A percentile compares a stretch with the other conserved stretches of the same genome.
phyloP scores from a whole-genome alignment of 2,888 invertebrate species.

The Rugalucina vietnamica region DNA sequence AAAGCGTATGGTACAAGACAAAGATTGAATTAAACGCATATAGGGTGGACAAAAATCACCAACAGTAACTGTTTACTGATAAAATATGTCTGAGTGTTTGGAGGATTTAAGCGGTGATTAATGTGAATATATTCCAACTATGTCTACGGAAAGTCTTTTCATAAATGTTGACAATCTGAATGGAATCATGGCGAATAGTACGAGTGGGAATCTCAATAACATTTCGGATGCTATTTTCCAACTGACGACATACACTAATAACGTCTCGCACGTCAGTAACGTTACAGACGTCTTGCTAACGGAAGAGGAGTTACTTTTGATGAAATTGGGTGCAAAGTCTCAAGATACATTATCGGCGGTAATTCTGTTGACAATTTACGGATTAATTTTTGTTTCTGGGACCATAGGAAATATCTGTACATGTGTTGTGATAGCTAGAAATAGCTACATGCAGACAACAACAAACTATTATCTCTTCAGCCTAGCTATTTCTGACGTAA shows the following conservation, averaged over 20 bases:
- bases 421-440: constrained; percentile 93
- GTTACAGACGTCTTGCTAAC: constrained; percentile 2
- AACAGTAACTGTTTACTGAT: too few relatives aligned
- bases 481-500: constrained; percentile 92
- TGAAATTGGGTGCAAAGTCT: constrained; percentile 54
- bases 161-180: background rate
- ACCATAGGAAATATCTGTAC: constrained; percentile 93
- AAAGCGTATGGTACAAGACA: too few relatives aligned
- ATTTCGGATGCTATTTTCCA: background rate
- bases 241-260: background rate
- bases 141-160: background rate
- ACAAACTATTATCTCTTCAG: constrained; percentile 96
- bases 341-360: constrained; percentile 50
- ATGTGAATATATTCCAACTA: too few relatives aligned
- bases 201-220: background rate
- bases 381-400: constrained; percentile 86
- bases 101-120: too few relatives aligned
- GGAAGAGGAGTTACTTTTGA: constrained; percentile 43
- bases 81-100: too few relatives aligned
- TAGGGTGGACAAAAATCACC: too few relatives aligned
- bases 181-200: background rate
- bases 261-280: constrained; percentile 13
- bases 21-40: too few relatives aligned
- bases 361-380: constrained; percentile 57
- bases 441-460: constrained; percentile 93